phyloP scores from a whole-genome alignment of 2,113 vertebrate genomes.

The Saguinus midas region DNA sequence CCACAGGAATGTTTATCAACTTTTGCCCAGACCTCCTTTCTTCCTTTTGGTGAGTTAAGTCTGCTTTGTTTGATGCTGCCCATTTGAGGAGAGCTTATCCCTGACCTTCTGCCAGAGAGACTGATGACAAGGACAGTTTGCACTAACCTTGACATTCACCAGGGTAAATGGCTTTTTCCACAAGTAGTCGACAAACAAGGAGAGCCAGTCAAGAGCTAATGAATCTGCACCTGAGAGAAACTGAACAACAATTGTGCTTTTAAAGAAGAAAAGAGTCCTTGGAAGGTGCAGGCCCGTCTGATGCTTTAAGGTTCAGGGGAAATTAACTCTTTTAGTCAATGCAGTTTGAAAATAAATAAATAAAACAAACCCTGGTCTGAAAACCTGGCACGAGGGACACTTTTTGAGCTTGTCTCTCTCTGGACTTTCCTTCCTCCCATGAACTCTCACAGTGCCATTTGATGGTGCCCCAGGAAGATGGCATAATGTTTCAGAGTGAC shows the following conservation, averaged over 20 bases:
- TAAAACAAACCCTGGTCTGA: neutral
- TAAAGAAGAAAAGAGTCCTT: slow-evolving; percentile 81
- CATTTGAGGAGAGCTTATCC: slow-evolving; percentile 92
- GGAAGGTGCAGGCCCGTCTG: slow-evolving; percentile 55
- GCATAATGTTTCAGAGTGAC: neutral
- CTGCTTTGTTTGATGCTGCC: slow-evolving; percentile 89
- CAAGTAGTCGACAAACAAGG: slow-evolving; percentile 92
- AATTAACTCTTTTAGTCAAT: slow-evolving; percentile 66
- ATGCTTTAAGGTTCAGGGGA: slow-evolving; percentile 56
- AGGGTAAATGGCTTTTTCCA: slow-evolving; percentile 95
- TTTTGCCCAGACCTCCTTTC: slow-evolving; percentile 83
- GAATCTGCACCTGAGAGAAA: slow-evolving; percentile 88
- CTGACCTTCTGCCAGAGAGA: slow-evolving; percentile 95
- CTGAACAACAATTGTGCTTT: slow-evolving; percentile 86
- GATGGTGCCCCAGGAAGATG: neutral
- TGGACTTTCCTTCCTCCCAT: neutral
- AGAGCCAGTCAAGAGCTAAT: slow-evolving; percentile 89
- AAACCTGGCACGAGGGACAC: neutral
- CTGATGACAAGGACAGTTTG: slow-evolving; percentile 93
- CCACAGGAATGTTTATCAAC: slow-evolving; percentile 87
- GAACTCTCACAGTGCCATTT: neutral
- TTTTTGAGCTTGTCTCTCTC: neutral
- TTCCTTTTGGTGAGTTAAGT: slow-evolving; percentile 88
- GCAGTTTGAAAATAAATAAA: slow-evolving; percentile 49
- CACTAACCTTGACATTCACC: slow-evolving; percentile 97